Base-by-base conservation (phyloP, 2,888 invertebrate species). In the Lasius platythorax region DNA sequence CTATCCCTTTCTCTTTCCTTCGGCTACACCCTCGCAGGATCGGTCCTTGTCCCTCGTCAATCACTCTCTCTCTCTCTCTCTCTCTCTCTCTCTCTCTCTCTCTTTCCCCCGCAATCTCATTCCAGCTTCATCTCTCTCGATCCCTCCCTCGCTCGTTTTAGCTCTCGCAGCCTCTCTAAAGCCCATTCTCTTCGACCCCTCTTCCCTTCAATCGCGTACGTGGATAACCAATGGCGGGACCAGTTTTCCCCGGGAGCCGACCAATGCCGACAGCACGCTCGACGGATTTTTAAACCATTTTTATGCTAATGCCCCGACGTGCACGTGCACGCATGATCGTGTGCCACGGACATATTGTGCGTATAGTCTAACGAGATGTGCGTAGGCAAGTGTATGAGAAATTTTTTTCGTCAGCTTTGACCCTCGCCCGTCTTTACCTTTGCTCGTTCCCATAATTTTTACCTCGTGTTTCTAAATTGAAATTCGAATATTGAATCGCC, bases 221-320 rank as follows among this genome's bases (percentile, higher is more conserved):
- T 73, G 40, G 30, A 28, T 70, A 74, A 58, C 91, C 91, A 90
- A 88, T 88, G 23, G 67, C 33, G 8, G 15, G 9, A 28, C 66
- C 23, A 8, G 70, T 68, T 33, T 88, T 89, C 89, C 84, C 33
- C 58, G 64, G 33, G 83, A 84, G 63, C 89, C 86, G 30, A 40
- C 90, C 91, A 91, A 91, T 87, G 81, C 33, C 23, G 8, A 18
- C 9, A 72, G 23, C 56, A 33, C 68, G 64, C 67, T 82, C 78
- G 88, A 79, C 78, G 84, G 78, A 90, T 92, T 92, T 93, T 93
- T 89, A 88, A 92, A 90, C 89, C 89, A 92, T 92, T 93, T 92
- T 93, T 91, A 93, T 92, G 92, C 87, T 91, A 93, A 93, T 92
- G 86, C 87, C 61, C 66, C 50, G n/a, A 33, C 37, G 74, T 66